Evolutionary conservation across 2,888 invertebrate species (phyloP).

Genomic region (Augiades crinisus): DNA sequence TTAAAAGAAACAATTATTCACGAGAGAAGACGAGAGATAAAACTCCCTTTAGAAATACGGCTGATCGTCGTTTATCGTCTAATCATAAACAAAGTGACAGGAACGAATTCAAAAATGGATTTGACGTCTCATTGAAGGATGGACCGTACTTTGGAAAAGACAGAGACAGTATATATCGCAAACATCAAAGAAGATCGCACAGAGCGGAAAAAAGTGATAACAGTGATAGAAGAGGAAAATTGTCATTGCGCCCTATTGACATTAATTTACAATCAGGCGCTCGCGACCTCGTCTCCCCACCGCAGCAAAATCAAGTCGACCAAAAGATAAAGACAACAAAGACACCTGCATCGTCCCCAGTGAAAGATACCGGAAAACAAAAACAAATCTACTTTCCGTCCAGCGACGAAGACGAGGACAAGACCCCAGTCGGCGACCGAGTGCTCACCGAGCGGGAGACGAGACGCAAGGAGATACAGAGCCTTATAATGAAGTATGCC

Average conservation of each 20-base stretch:
- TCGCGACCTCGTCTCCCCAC: slow-evolving; percentile 79
- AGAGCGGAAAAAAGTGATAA: slow-evolving; percentile 85
- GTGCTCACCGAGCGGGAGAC: slow-evolving; percentile 87
- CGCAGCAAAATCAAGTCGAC: slow-evolving; percentile 61
- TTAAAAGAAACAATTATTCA: slow-evolving; percentile 76
- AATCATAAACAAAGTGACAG: slow-evolving; percentile 59
- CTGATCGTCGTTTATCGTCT: slow-evolving; percentile 65
- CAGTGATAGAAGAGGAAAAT: slow-evolving; percentile 71
- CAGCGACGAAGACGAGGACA: slow-evolving; percentile 75
- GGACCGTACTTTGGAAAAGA: slow-evolving; percentile 65
- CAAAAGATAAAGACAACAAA: slow-evolving; percentile 50
- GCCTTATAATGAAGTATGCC: slow-evolving; percentile 90
- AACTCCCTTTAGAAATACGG: slow-evolving; percentile 81
- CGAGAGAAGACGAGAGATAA: slow-evolving; percentile 83
- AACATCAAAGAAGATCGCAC: slow-evolving; percentile 79
- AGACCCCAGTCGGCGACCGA: slow-evolving; percentile 79
- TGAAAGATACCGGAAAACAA: slow-evolving; percentile 61
- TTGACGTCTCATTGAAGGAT: slow-evolving; percentile 54
- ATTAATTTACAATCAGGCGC: slow-evolving; percentile 68
- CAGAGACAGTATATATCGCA: slow-evolving; percentile 72
- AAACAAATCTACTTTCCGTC: slow-evolving; percentile 75
- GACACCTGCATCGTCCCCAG: slow-evolving; percentile 64
- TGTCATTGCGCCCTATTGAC: slow-evolving; percentile 80
- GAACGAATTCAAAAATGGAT: slow-evolving; percentile 65
- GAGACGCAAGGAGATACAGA: slow-evolving; percentile 91